Percentiles rank a stretch among this genome's conserved stretches.
These are phyloP conservation scores for Craterocephalus amniculus DNA, from an alignment of 2,797 vertebrate species.

Conservation along the genomic window DNA sequence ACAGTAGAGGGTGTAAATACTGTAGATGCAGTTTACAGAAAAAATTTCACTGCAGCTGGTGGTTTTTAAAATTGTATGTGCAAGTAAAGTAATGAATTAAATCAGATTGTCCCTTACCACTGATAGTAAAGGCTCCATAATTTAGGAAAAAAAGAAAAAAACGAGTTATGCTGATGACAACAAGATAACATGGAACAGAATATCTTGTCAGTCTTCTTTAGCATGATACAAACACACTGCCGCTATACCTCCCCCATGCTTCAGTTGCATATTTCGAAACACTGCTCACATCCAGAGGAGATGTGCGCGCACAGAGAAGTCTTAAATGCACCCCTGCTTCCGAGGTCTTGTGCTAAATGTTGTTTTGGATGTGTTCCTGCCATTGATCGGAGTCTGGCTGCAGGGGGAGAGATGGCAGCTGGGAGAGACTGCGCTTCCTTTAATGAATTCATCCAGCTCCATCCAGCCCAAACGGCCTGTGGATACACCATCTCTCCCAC, in stretches of 20 bases:
- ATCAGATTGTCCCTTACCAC: constrained; percentile 12
- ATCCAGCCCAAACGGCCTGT: constrained; percentile 81
- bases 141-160: neutral
- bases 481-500: constrained; percentile 75
- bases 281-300: constrained; percentile 75
- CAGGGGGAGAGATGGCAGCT: constrained; percentile 84
- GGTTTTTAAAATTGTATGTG: constrained; percentile 8
- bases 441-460: constrained; percentile 85
- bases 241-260: constrained; percentile 64
- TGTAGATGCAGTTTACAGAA: neutral
- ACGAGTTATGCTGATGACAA: neutral
- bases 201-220: constrained; percentile 66
- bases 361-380: constrained; percentile 86
- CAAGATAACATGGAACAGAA: constrained; percentile 27
- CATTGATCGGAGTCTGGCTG: constrained; percentile 87
- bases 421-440: constrained; percentile 79
- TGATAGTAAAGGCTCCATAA: neutral
- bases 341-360: constrained; percentile 85
- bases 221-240: constrained; percentile 70
- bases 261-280: constrained; percentile 71
- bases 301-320: constrained; percentile 76
- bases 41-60: neutral
- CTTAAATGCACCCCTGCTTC: constrained; percentile 82
- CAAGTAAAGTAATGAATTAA: constrained; percentile 19
- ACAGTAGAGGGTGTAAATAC: neutral